Percentiles rank a stretch among this genome's conserved stretches.
These are phyloP conservation scores for Macaria notata DNA, from an alignment of 2,888 invertebrate genomes.

Conservation along the genomic window DNA sequence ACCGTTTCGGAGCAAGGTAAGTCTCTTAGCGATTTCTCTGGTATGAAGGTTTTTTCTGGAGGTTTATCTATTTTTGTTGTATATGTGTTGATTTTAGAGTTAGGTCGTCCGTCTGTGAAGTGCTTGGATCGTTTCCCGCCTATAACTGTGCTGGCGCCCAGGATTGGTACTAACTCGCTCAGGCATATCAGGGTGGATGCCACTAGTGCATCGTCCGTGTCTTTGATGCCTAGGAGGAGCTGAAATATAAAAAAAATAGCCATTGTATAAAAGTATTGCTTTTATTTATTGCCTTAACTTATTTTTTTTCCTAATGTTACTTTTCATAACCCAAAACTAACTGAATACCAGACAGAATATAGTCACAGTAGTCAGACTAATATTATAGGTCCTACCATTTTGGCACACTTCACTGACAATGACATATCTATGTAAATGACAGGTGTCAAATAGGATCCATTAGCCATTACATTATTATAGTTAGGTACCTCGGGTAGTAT, in stretches of 20 bases:
- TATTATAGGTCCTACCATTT: too few species aligned
- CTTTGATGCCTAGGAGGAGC: constrained; percentile 93
- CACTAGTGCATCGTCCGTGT: constrained; percentile 92
- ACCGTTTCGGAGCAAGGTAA: constrained; percentile 62
- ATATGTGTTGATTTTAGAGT: constrained; percentile 54
- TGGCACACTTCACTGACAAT: too few species aligned
- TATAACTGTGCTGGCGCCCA: constrained; percentile 93
- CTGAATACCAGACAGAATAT: too few species aligned
- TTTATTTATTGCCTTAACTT: too few species aligned
- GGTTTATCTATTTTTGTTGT: constrained; percentile 17
- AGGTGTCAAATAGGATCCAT: too few species aligned
- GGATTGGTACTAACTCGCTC: constrained; percentile 91
- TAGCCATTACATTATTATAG: too few species aligned
- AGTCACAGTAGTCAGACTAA: too few species aligned
- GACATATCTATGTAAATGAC: too few species aligned
- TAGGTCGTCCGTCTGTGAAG: constrained; percentile 94
- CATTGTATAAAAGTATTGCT: constrained; percentile 2
- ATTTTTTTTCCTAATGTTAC: too few species aligned
- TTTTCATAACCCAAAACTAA: too few species aligned
- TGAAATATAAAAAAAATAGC: constrained; percentile 56
- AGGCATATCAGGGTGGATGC: constrained; percentile 90
- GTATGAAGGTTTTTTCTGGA: constrained; percentile 33
- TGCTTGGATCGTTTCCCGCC: constrained; percentile 90
- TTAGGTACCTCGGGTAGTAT: constrained; percentile 89
- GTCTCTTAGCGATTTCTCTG: constrained; percentile 56